phyloP scores from a whole-genome alignment of 2,888 invertebrate species.

The Aporophyla nigra region DNA sequence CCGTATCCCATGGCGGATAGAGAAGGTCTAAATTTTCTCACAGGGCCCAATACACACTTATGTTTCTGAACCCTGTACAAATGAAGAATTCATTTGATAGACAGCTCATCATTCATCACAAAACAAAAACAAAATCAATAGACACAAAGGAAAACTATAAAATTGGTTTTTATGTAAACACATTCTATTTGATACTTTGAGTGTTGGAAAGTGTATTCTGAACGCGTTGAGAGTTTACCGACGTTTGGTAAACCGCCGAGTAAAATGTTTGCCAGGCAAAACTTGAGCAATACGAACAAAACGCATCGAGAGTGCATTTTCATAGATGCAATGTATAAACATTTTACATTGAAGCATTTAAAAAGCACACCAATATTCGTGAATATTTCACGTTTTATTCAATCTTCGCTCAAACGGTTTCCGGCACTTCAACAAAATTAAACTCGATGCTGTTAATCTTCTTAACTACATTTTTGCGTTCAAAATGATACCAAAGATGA shows the following conservation, averaged over 20 bases:
- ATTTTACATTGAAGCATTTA: constrained; percentile 62
- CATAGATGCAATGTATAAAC: constrained; percentile 66
- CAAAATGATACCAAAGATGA: constrained; percentile 22
- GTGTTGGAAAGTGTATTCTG: constrained; percentile 65
- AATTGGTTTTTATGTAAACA: constrained; percentile 58
- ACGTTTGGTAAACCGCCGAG: constrained; percentile 69
- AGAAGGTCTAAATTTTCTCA: no score
- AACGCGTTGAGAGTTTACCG: constrained; percentile 67
- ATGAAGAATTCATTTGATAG: not conserved
- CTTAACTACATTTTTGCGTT: constrained; percentile 14
- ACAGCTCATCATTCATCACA: not conserved
- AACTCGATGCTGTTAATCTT: constrained; percentile 27
- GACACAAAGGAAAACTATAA: not conserved
- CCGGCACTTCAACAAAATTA: constrained; percentile 14
- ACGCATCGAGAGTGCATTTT: constrained; percentile 73
- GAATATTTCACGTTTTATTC: constrained; percentile 2
- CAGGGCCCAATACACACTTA: no score
- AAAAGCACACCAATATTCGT: constrained; percentile 46
- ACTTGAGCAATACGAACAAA: constrained; percentile 76
- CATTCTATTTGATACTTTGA: constrained; percentile 41
- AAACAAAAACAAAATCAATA: constrained; percentile 15
- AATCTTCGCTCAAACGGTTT: not conserved
- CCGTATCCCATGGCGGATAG: no score
- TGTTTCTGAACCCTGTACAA: not conserved
- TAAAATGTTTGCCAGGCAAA: constrained; percentile 74